Evolutionary conservation across 2,113 vertebrate species (phyloP).

Genomic region (Kobus ellipsiprymnus): DNA sequence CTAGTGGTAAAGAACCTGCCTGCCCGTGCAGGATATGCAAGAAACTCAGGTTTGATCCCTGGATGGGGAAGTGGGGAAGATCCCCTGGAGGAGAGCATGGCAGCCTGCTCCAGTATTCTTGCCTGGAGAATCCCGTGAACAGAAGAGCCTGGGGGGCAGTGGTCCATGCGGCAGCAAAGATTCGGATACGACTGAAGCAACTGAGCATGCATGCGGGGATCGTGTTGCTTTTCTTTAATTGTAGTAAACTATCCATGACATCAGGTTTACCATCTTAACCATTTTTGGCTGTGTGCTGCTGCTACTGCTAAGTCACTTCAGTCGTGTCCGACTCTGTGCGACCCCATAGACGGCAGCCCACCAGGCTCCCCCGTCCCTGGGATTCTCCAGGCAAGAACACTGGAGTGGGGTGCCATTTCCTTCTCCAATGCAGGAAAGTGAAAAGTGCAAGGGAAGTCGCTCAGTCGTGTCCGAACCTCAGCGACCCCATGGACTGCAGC

Average conservation of each 20-base stretch:
- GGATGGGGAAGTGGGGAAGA: neutral
- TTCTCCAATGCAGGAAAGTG: too few relatives aligned
- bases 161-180: neutral
- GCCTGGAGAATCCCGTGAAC: neutral
- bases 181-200: neutral
- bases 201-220: neutral
- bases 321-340: too few relatives aligned
- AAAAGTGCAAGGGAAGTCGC: too few relatives aligned
- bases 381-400: too few relatives aligned
- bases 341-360: too few relatives aligned
- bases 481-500: too few relatives aligned
- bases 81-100: neutral
- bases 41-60: neutral
- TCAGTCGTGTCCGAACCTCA: too few relatives aligned
- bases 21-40: neutral
- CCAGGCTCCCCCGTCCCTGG: too few relatives aligned
- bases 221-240: rapidly evolving
- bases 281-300: neutral
- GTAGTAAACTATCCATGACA: neutral
- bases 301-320: too few relatives aligned
- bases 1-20: neutral
- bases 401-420: too few relatives aligned
- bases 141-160: neutral
- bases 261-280: neutral
- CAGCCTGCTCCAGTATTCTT: neutral